Evolutionary conservation across 1,140 invertebrate genomes (phyloP), one percentile per base, ranked within the genome.

Genomic region (Hetaerina americana): DNA sequence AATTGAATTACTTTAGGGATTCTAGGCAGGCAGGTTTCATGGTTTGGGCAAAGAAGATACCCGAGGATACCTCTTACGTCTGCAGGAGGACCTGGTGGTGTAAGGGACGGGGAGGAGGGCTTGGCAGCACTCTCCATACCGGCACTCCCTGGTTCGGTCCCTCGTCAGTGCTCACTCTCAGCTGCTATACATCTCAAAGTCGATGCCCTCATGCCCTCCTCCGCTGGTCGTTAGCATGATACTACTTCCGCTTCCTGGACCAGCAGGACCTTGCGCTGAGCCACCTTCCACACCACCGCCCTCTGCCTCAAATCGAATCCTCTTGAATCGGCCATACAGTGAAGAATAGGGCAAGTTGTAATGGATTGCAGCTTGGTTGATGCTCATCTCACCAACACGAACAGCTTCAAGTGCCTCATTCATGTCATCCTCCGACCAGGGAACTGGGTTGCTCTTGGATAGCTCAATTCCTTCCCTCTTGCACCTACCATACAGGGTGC

Each of bases 281-380:
- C 40, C 40, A 57, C 40, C 22, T 12, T 57, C 40, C 10, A 57
- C 40, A 2, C 40, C 40, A 2, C 40, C 40, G 15, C 40, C 40
- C 40, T 57, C 40, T 18, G 40, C 77, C 66, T 78, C 76, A 68
- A 74, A 75, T 67, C 75, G 76, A 67, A 77, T 75, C 27, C 78
- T 71, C 78, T 94, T 94, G 80, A 94, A 93, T 49, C 93, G 85
- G 0, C 92, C 92, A 77, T 94, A 95, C 15, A 95, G 81, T 18
- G 92, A 94, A 26, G 92, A 94, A 79, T 95, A 95, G 26, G 93
- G 93, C 76, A 95, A 82, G 81, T 94, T 94, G 79, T 89, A 94
- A 78, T 94, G 92, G 74, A 94, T 94, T n/a, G 92, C 92, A 68
- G 93, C 93, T 82, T 94, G 92, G 81, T 94, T 95, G 76, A 95